A percentile compares a stretch with the other conserved stretches of the same genome.
These are phyloP conservation scores for Argyrosomus regius DNA, from an alignment of 2,797 vertebrate species.

Conservation along the genomic window DNA sequence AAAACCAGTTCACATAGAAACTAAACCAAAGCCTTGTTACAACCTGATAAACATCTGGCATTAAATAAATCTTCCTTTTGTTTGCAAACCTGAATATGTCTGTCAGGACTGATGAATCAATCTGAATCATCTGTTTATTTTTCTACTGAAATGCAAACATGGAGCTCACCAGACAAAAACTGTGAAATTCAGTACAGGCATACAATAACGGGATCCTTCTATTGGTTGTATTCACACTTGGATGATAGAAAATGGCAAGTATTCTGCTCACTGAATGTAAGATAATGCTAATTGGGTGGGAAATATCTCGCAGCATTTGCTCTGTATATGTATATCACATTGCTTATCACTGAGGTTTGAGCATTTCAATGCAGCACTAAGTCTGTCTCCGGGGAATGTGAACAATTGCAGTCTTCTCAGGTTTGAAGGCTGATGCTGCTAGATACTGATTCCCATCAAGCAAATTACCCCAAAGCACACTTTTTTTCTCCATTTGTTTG, in stretches of 20 bases:
- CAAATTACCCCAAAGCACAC: constrained; percentile 1
- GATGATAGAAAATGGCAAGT: not conserved
- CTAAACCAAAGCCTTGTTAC: not conserved
- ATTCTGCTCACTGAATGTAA: not conserved
- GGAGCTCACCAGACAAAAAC: not conserved
- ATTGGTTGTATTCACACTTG: not conserved
- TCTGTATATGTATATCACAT: constrained; percentile 13
- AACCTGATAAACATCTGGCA: constrained; percentile 34
- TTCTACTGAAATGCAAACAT: constrained; percentile 7
- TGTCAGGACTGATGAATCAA: constrained; percentile 15
- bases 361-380: not conserved
- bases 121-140: constrained; percentile 15
- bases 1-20: constrained; percentile 9
- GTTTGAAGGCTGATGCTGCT: constrained; percentile 12
- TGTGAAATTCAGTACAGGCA: not conserved
- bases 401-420: not conserved
- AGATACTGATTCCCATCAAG: not conserved
- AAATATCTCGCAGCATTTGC: constrained; percentile 1
- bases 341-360: constrained; percentile 2
- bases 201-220: constrained; percentile 3
- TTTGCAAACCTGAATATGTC: constrained; percentile 24
- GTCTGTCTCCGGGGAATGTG: constrained; percentile 13
- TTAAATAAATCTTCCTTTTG: constrained; percentile 34
- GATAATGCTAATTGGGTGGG: constrained; percentile 3
- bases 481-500: not conserved